These are phyloP conservation scores for Otolemur crassicaudatus DNA, from an alignment of 2,797 vertebrate genomes.

Conservation along the genomic window DNA sequence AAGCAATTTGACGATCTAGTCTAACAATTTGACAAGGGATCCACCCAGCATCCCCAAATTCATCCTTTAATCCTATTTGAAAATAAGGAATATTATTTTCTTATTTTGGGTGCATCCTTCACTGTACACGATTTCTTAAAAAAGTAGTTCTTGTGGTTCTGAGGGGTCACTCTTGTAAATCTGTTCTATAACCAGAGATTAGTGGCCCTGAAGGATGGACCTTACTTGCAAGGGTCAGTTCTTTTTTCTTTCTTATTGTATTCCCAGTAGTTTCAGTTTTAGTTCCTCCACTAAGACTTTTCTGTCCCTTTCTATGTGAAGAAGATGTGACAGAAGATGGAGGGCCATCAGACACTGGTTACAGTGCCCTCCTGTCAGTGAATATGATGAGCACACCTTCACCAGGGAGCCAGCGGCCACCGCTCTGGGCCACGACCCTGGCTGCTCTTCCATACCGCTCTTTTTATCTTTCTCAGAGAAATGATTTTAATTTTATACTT, in stretches of 20 bases:
- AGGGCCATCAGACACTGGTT: not conserved
- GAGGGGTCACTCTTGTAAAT: not conserved
- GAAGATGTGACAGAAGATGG: not conserved
- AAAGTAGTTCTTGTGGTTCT: not conserved
- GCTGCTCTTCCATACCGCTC: not conserved
- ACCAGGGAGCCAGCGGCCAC: not conserved
- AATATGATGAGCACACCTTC: not conserved
- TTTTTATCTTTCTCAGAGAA: not conserved
- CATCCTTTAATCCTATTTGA: slow-evolving; percentile 37
- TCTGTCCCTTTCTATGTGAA: not conserved
- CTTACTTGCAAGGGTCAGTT: not conserved
- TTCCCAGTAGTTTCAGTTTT: not conserved
- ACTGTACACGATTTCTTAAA: slow-evolving; percentile 14
- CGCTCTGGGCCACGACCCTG: not conserved
- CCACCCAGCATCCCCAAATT: not conserved
- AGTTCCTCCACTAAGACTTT: not conserved
- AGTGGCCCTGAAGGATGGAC: not conserved
- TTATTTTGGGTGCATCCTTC: not conserved
- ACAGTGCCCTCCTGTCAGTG: not conserved
- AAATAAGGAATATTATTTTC: slow-evolving; percentile 30
- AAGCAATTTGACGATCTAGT: not conserved
- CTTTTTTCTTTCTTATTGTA: not conserved
- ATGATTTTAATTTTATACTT: not conserved
- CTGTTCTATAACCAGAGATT: not conserved
- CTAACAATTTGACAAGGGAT: slow-evolving; percentile 19